A percentile compares a stretch with the other conserved stretches of the same genome.
Conservation (phyloP, 2,113 vertebrate species). For the Nettapus auritus region DNA sequence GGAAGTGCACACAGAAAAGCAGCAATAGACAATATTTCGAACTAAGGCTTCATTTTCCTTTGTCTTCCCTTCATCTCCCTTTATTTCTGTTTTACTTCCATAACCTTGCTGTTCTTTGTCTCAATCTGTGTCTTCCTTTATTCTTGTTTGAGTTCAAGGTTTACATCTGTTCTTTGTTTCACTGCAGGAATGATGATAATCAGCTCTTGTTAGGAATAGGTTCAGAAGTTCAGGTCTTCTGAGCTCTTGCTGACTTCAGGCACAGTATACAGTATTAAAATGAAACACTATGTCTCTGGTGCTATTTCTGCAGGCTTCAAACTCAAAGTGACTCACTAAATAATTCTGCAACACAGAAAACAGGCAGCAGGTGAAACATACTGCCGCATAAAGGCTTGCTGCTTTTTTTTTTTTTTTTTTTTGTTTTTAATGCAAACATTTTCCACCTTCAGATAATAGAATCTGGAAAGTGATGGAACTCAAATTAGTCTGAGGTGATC, state of each 20-base stretch:
- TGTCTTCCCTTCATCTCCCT: not conserved
- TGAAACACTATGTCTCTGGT: not conserved
- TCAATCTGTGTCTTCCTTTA: not conserved
- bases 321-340: not conserved
- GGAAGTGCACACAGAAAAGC: not conserved
- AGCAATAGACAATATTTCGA: not conserved
- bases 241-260: slow-evolving; percentile 3
- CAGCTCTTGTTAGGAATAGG: slow-evolving; percentile 1
- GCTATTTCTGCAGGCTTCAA: not conserved
- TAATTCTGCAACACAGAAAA: not conserved
- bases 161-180: not conserved
- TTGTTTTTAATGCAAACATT: not conserved
- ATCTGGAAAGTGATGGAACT: not conserved
- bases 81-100: slow-evolving; percentile 10
- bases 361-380: not conserved
- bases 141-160: not conserved
- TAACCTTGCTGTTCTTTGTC: not conserved
- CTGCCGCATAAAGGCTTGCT: not conserved
- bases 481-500: not conserved
- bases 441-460: not conserved
- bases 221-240: slow-evolving; percentile 55
- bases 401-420: not conserved
- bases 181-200: not conserved
- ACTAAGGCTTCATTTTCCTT: not conserved
- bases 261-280: slow-evolving; percentile 24